A percentile compares a stretch with the other conserved stretches of the same genome.
Conservation (phyloP, 2,113 vertebrate genomes). For the Sapayoa aenigma region DNA sequence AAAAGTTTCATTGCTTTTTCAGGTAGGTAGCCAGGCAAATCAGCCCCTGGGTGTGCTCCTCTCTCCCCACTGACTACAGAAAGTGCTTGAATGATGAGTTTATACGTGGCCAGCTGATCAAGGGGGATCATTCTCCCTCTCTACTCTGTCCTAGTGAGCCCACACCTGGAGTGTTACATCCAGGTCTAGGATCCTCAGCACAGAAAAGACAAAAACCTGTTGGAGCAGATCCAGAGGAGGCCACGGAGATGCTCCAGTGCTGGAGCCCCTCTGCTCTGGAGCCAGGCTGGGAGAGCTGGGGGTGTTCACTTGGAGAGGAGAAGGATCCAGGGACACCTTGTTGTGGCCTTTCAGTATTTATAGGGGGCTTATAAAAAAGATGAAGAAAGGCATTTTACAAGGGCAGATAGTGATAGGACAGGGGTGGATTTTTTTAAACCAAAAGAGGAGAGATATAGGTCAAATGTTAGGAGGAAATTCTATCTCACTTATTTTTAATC, state of each 20-base stretch:
- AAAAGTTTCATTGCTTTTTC: background rate
- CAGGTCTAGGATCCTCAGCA: background rate
- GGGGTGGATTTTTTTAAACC: background rate
- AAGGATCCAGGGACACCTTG: background rate
- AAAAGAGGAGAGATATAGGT: background rate
- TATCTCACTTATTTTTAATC: background rate
- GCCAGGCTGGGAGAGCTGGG: background rate
- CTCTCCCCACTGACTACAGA: background rate
- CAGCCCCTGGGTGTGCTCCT: background rate
- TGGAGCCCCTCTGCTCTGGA: background rate
- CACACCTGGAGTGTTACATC: background rate
- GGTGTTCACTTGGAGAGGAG: background rate
- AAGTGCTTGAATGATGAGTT: background rate
- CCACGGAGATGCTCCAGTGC: background rate
- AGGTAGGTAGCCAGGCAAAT: background rate
- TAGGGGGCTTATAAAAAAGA: background rate
- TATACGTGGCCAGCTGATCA: rapidly evolving
- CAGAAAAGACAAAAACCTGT: background rate
- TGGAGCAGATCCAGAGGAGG: background rate
- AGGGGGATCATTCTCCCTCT: background rate
- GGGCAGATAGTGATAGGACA: background rate
- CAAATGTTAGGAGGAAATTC: background rate
- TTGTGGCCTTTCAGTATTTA: background rate
- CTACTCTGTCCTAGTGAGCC: background rate
- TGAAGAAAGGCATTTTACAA: background rate